Conservation (phyloP, 2,888 invertebrate species). For the Rhorus exstirpatorius region DNA sequence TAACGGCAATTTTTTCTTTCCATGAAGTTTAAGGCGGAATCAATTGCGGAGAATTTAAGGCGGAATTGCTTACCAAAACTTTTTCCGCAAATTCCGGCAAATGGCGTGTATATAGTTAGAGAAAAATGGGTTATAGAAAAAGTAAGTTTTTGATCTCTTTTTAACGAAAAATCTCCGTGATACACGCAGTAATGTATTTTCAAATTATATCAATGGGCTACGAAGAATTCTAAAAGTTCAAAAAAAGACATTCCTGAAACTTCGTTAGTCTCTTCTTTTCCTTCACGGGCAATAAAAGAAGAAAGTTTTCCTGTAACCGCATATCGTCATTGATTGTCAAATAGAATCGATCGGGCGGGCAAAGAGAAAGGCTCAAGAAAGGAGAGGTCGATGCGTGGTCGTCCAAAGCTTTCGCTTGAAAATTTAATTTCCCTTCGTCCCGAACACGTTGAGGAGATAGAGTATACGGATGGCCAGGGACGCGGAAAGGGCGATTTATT, state of each 20-base stretch:
- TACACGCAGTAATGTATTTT: not conserved
- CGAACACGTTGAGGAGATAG: conserved; percentile 31
- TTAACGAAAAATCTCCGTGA: not conserved
- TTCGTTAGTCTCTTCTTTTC: not conserved
- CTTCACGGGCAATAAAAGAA: not conserved
- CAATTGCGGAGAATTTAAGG: too few species aligned
- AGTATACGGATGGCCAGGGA: conserved; percentile 3
- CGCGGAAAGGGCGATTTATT: conserved; percentile 53
- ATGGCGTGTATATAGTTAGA: not conserved
- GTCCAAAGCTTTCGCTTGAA: conserved; percentile 57
- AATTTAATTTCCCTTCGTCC: conserved; percentile 59
- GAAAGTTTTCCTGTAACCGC: conserved; percentile 28
- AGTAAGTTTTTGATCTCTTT: not conserved
- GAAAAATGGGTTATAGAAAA: not conserved
- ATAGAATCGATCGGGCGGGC: conserved; percentile 36
- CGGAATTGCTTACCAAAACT: not conserved
- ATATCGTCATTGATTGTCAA: conserved; percentile 57
- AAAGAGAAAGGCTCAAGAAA: not conserved
- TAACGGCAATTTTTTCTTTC: not conserved
- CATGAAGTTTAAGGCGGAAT: not conserved
- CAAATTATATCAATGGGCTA: too few species aligned
- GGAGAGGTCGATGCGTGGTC: conserved; percentile 41
- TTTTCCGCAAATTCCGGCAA: not conserved
- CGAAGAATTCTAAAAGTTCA: too few species aligned
- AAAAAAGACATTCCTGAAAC: too few species aligned